Evolutionary conservation across 2,797 vertebrate genomes (phyloP), one percentile per base, ranked within the genome.

Genomic region (Bucorvus abyssinicus): DNA sequence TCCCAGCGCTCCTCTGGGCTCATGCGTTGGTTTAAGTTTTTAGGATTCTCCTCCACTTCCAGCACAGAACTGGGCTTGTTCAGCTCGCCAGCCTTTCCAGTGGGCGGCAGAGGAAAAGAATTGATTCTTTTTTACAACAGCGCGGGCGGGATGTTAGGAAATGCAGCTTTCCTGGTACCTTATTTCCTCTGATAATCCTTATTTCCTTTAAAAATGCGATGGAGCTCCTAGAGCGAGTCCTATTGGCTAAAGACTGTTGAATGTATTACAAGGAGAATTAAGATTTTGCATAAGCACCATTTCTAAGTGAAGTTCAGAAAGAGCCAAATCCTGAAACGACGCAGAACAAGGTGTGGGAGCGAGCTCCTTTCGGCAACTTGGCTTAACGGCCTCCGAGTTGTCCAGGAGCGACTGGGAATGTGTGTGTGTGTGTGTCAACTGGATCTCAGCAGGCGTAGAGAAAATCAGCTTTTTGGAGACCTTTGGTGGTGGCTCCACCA

Each of bases 351-450:
- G 36, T 19, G 38, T 53, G 52, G 18, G 36, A 44, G n/a, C 57
- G n/a, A 24, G 30, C n/a, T 56, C 40, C 11, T 42, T 12, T 5
- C 27, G 8, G 38, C 67, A 42, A 13, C 59, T 71, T 21, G 42
- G 61, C n/a, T 38, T 15, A 6, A 4, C 2, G 34, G 15, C 52
- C 30, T 26, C 26, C 5, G 11, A 11, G 40, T 7, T 61, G 55
- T 30, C 29, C 1, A 14, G 12, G 44, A 6, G 17, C 9, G 36
- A 6, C 6, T 32, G 44, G 42, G 50, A 16, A 7, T 0, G 8
- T 3, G 45, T 20, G 16, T 3, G 45, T 20, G 16, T 27, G 42
- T 32, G 49, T 78, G 2, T 34, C 3, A 3, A 18, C 53, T 15
- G 23, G 27, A 32, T 18, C 56, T 49, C 20, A 7, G 3, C 4